phyloP scores from a whole-genome alignment of 2,797 vertebrate genomes.

The Alcedo atthis region DNA sequence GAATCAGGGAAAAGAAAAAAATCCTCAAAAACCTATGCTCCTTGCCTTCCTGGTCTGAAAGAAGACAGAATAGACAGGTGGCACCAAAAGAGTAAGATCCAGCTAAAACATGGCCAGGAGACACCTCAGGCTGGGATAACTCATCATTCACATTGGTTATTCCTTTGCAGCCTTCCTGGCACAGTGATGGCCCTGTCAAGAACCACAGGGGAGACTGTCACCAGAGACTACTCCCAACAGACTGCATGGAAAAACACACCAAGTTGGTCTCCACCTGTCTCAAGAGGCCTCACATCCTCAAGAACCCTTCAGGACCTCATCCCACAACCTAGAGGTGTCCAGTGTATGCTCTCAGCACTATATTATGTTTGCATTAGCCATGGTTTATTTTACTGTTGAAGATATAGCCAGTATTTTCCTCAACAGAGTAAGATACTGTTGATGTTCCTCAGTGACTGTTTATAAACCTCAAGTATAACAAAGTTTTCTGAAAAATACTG shows the following conservation, averaged over 20 bases:
- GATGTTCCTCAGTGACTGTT: background rate
- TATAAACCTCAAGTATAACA: background rate
- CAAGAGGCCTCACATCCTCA: background rate
- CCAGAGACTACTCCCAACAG: background rate
- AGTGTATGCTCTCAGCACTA: too few species aligned
- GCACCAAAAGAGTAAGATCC: background rate
- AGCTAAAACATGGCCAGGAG: background rate
- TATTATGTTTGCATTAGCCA: too few species aligned
- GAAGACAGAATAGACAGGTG: background rate
- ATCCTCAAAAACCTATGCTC: background rate
- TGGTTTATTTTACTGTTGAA: background rate
- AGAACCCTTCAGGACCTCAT: background rate
- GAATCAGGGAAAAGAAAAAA: background rate
- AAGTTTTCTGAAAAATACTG: background rate
- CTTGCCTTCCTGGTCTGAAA: background rate
- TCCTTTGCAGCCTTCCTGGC: background rate
- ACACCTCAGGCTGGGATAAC: background rate
- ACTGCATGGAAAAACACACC: background rate
- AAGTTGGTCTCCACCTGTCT: background rate
- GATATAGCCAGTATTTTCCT: background rate
- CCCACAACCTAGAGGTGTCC: too few species aligned
- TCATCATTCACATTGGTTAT: background rate
- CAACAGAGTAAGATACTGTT: background rate
- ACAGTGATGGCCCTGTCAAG: background rate
- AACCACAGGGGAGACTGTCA: background rate